Evolutionary conservation across 2,797 vertebrate species (phyloP), one percentile per base, ranked within the genome.

Genomic region (Astyanax mexicanus): DNA sequence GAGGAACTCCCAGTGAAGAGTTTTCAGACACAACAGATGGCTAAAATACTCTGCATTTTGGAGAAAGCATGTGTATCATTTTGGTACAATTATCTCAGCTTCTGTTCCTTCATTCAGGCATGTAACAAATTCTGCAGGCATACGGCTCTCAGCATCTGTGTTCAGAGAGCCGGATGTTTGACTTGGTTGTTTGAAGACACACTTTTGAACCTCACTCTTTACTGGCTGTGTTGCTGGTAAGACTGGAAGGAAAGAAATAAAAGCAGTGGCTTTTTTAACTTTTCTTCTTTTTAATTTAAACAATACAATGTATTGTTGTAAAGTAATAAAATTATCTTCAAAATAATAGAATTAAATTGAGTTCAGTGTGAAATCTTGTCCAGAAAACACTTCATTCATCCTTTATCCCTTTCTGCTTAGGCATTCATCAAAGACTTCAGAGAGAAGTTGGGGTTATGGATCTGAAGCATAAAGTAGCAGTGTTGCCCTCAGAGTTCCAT

Each of bases 1-100:
- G 37, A 61, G 57, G 17, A 25, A 61, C 6, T 69, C 55, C 21
- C 38, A 60, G 66, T 72, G 57, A 74, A 67, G 52, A 65, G 13
- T 68, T 25, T 37, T 19, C 44, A 44, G 54, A 44, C 61, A 54
- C 71, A 75, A 69, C 85, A 86, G 83, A 86, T 86, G 83, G 84
- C 72, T 52, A 52, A 83, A 78, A 78, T 72, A 82, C 38, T 65
- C 52, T 6, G 52, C 66, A 70, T 73, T 77, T 81, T 49, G 66
- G 74, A 75, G 49, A 70, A 77, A 72, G 77, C 84, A 79, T 82
- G 78, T 75, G 78, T 78, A 72, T 79, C 73, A 79, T 80, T 86
- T 85, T 84, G 21, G 58, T 81, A 76, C 79, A 85, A 84, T 85
- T 86, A 85, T 80, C 80, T 81, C 72, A 71, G 74, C 80, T 85